These are phyloP conservation scores for Micromys minutus DNA, from an alignment of 2,113 vertebrate species.

Conservation along the genomic window DNA sequence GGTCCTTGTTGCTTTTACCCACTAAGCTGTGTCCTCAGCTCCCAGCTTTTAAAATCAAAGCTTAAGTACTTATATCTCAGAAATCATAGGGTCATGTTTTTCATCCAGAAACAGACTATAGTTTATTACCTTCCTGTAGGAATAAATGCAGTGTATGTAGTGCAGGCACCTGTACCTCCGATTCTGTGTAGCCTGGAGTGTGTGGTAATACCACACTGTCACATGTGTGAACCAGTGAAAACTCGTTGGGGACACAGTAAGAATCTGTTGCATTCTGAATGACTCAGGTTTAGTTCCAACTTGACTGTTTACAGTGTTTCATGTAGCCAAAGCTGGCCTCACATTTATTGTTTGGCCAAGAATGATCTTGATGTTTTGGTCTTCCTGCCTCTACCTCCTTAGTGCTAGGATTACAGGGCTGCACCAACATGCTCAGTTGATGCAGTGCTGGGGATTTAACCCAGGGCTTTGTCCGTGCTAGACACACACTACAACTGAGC, in stretches of 20 bases:
- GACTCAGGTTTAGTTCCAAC: conserved; percentile 12
- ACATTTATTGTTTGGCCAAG: background rate
- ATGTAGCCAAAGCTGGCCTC: background rate
- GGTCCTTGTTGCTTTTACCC: background rate
- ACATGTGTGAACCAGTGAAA: background rate
- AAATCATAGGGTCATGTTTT: conserved; percentile 23
- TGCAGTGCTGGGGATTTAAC: background rate
- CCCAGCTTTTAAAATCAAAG: conserved; percentile 10
- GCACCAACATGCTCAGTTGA: background rate
- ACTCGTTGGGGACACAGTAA: background rate
- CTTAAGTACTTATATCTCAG: background rate
- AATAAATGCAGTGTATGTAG: background rate
- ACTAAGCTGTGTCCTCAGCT: background rate
- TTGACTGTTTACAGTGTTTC: background rate
- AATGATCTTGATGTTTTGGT: background rate
- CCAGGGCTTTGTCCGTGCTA: background rate
- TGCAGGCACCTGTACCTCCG: background rate
- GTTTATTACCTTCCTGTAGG: background rate
- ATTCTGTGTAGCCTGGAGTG: background rate
- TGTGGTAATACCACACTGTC: background rate
- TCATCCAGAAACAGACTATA: background rate
- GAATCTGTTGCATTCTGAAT: background rate
- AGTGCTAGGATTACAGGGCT: background rate
- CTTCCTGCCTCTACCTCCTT: background rate
- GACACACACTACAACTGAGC: background rate